These are phyloP conservation scores for Sparidentex hasta DNA, from an alignment of 2,797 vertebrate genomes.

Conservation along the genomic window DNA sequence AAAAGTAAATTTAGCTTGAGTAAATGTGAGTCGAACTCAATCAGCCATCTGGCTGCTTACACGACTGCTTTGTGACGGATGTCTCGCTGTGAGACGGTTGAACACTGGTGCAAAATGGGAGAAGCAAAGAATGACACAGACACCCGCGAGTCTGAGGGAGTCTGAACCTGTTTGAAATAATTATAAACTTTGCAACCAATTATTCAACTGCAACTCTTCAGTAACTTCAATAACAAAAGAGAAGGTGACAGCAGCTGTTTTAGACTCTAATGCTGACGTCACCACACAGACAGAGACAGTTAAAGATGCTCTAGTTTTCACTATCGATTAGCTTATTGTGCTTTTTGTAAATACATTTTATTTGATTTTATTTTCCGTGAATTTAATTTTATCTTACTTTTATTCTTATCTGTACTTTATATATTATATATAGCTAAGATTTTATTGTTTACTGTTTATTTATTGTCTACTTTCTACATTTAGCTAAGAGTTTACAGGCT, in stretches of 20 bases:
- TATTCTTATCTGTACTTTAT: too few relatives aligned
- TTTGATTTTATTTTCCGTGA: too few relatives aligned
- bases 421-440: too few relatives aligned
- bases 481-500: too few relatives aligned
- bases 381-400: too few relatives aligned
- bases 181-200: neutral
- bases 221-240: neutral
- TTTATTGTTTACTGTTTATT: too few relatives aligned
- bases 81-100: slow-evolving; percentile 3
- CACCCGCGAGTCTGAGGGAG: neutral
- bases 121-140: slow-evolving; percentile 4
- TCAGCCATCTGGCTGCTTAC: neutral
- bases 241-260: neutral
- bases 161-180: neutral
- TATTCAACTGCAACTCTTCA: neutral
- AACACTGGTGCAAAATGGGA: slow-evolving; percentile 13
- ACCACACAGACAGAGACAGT: too few relatives aligned
- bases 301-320: too few relatives aligned
- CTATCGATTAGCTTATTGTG: too few relatives aligned
- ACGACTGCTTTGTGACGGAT: slow-evolving; percentile 12
- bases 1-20: slow-evolving; percentile 5
- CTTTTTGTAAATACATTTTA: too few relatives aligned
- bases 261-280: neutral
- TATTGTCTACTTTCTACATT: too few relatives aligned
- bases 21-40: neutral